These are phyloP conservation scores for Chloromyia formosa DNA, from an alignment of 2,888 invertebrate genomes.

Conservation along the genomic window DNA sequence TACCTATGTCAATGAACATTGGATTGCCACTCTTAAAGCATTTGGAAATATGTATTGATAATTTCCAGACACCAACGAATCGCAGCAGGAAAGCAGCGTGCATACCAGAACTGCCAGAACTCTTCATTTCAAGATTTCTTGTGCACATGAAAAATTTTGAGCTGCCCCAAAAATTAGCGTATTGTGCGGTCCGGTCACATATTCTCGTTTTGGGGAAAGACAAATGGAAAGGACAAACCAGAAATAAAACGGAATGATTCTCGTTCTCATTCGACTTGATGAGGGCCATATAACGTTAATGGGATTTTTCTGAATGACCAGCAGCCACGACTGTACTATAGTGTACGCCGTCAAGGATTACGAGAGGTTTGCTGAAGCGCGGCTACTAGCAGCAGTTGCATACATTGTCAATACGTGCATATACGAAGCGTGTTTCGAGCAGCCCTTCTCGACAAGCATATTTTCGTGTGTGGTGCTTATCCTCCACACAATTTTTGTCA, in stretches of 20 bases:
- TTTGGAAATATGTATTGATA: background rate
- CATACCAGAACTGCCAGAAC: no score
- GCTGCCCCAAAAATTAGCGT: background rate
- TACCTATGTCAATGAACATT: background rate
- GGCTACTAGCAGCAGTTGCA: no score
- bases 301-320: constrained; percentile 2
- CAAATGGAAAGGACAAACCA: background rate
- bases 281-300: constrained; percentile 21
- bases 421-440: no score
- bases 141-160: background rate
- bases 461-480: background rate
- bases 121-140: background rate
- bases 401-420: no score
- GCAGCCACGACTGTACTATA: no score
- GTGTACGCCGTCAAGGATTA: background rate
- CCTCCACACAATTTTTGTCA: background rate
- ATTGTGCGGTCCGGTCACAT: background rate
- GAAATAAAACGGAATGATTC: background rate
- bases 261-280: constrained; percentile 21
- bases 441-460: background rate
- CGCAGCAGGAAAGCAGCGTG: constrained; percentile 20
- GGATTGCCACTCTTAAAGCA: background rate
- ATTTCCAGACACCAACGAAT: constrained; percentile 5
- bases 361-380: background rate
- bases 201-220: background rate